phyloP scores from a whole-genome alignment of 2,888 invertebrate species.

The Pseudanteris insignis region DNA sequence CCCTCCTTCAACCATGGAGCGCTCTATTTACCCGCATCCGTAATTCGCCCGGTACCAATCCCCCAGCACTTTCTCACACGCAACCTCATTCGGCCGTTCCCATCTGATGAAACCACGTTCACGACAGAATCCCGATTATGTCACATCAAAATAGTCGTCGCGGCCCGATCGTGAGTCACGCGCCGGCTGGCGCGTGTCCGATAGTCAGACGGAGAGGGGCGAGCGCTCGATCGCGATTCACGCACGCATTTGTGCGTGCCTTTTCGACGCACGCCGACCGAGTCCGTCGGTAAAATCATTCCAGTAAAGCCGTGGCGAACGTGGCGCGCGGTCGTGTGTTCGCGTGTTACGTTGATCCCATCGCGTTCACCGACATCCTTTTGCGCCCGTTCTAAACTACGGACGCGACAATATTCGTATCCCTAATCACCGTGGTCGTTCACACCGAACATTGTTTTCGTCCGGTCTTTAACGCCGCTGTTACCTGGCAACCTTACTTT shows the following conservation, averaged over 20 bases:
- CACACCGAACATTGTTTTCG: too few species aligned
- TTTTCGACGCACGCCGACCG: constrained; percentile 17
- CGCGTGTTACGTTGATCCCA: constrained; percentile 10
- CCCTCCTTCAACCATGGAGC: not conserved
- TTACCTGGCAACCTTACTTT: too few species aligned
- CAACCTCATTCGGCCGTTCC: constrained; percentile 28
- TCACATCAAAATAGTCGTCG: constrained; percentile 29
- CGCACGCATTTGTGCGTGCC: constrained; percentile 45
- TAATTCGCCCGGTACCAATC: constrained; percentile 10
- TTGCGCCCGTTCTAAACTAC: too few species aligned
- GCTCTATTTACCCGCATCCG: constrained; percentile 25
- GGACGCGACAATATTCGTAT: too few species aligned
- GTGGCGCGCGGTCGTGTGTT: constrained; percentile 53
- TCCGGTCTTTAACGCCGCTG: too few species aligned
- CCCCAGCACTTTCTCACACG: constrained; percentile 29
- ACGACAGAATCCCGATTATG: constrained; percentile 30
- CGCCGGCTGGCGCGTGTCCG: constrained; percentile 25
- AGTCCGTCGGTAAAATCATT: constrained; percentile 52
- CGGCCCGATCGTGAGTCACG: constrained; percentile 27
- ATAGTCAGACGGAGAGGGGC: constrained; percentile 12
- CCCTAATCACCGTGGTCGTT: too few species aligned
- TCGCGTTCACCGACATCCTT: too few species aligned
- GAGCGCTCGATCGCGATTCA: constrained; percentile 46
- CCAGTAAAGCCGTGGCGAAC: constrained; percentile 56
- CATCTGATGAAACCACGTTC: constrained; percentile 30